Conservation (phyloP, 2,888 invertebrate genomes). For the Orchestes rusci region DNA sequence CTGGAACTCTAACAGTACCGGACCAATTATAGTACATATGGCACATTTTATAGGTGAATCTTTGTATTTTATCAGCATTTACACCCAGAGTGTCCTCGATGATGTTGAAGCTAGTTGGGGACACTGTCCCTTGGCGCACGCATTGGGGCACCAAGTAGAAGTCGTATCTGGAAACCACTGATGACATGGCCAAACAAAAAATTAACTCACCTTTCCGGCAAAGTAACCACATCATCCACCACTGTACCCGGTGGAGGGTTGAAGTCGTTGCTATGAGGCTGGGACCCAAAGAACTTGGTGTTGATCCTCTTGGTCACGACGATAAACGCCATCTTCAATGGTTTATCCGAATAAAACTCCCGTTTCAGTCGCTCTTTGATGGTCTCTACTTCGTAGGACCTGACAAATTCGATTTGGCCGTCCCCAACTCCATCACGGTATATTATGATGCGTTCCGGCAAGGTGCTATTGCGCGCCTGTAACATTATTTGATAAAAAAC, state of each 20-base stretch:
- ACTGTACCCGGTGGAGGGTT: conserved; percentile 85
- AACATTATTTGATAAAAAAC: too few relatives aligned
- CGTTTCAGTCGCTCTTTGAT: conserved; percentile 53
- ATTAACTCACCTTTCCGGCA: conserved; percentile 68
- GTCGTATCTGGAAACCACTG: too few relatives aligned
- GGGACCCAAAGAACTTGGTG: conserved; percentile 56
- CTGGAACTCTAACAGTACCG: conserved; percentile 77
- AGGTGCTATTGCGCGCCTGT: too few relatives aligned
- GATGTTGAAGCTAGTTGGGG: conserved; percentile 86
- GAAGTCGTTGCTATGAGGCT: conserved; percentile 32
- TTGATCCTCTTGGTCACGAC: conserved; percentile 91
- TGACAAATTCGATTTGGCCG: conserved; percentile 76
- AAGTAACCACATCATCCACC: conserved; percentile 77
- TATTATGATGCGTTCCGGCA: conserved; percentile 69
- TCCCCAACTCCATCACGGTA: conserved; percentile 94
- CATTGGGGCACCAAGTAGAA: conserved; percentile 86
- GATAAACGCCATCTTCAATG: conserved; percentile 60
- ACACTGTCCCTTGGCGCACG: conserved; percentile 82
- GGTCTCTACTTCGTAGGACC: conserved; percentile 62
- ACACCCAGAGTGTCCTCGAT: conserved; percentile 61
- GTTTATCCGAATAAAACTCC: conserved; percentile 44
- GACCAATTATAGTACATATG: conserved; percentile 93
- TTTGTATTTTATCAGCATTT: conserved; percentile 58
- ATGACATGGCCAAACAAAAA: too few relatives aligned
- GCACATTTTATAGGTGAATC: conserved; percentile 76